These are phyloP conservation scores for Serrognathus titanus DNA, from an alignment of 2,888 invertebrate genomes.

Conservation along the genomic window DNA sequence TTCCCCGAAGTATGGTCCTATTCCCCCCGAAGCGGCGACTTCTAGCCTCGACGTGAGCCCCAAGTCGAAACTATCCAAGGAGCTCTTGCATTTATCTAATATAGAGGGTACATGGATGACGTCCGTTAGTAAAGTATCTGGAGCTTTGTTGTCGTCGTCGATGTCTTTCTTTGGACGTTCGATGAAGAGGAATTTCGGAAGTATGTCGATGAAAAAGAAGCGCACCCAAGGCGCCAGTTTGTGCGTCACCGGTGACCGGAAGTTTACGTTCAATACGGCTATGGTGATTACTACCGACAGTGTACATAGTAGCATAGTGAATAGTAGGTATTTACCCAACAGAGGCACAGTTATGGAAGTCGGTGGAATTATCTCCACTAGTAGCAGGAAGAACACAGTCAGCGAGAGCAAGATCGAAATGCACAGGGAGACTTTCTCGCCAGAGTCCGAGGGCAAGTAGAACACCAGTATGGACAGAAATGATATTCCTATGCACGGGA, in stretches of 20 bases:
- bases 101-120: constrained; percentile 66
- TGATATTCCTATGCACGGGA: constrained; percentile 95
- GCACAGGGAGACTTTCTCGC: constrained; percentile 96
- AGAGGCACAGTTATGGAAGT: constrained; percentile 90
- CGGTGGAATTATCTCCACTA: constrained; percentile 93
- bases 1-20: constrained; percentile 63
- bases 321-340: constrained; percentile 86
- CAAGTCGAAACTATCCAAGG: constrained; percentile 50
- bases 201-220: constrained; percentile 77
- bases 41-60: constrained; percentile 55
- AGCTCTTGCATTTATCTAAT: constrained; percentile 62
- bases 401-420: constrained; percentile 89
- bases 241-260: constrained; percentile 88
- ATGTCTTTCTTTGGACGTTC: constrained; percentile 82
- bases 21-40: constrained; percentile 63
- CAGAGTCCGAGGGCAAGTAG: constrained; percentile 95
- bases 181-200: constrained; percentile 84
- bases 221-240: constrained; percentile 90
- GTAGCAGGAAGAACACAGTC: constrained; percentile 89
- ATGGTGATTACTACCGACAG: constrained; percentile 91
- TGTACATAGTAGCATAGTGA: constrained; percentile 93
- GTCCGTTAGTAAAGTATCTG: constrained; percentile 67
- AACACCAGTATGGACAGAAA: constrained; percentile 96
- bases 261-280: constrained; percentile 90
- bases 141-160: constrained; percentile 51